A percentile compares a stretch with the other conserved stretches of the same genome.
Evolutionary conservation across 2,797 vertebrate genomes (phyloP).

Genomic region (Lagorchestes hirsutus): DNA sequence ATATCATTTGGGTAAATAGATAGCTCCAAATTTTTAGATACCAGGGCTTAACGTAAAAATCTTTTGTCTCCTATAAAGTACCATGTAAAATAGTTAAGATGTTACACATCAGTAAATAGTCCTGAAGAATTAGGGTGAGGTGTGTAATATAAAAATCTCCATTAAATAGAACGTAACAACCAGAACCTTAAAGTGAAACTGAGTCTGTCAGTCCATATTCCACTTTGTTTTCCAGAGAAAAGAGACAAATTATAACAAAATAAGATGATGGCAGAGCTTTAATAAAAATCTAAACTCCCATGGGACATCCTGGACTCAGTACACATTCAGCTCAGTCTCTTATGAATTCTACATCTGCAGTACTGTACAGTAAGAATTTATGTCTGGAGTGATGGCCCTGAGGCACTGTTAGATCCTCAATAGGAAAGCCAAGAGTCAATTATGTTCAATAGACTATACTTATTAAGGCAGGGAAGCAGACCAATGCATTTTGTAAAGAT

Average conservation of each 20-base stretch:
- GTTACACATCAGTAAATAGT: background rate
- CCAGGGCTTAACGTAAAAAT: background rate
- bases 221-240: background rate
- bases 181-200: background rate
- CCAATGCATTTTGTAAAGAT: conserved; percentile 3
- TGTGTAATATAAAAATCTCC: background rate
- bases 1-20: background rate
- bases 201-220: background rate
- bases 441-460: background rate
- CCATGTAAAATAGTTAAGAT: background rate
- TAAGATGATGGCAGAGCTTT: background rate
- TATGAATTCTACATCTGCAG: background rate
- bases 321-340: background rate
- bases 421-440: conserved; percentile 1
- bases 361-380: background rate
- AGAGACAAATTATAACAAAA: background rate
- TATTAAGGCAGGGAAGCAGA: background rate
- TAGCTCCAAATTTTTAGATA: background rate
- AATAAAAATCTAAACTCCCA: background rate
- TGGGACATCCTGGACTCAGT: background rate
- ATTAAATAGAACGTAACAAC: background rate
- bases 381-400: background rate
- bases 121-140: background rate
- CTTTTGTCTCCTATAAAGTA: background rate
- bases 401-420: background rate